Base-by-base conservation (phyloP, 2,797 vertebrate species). In the Alfaro cultratus region DNA sequence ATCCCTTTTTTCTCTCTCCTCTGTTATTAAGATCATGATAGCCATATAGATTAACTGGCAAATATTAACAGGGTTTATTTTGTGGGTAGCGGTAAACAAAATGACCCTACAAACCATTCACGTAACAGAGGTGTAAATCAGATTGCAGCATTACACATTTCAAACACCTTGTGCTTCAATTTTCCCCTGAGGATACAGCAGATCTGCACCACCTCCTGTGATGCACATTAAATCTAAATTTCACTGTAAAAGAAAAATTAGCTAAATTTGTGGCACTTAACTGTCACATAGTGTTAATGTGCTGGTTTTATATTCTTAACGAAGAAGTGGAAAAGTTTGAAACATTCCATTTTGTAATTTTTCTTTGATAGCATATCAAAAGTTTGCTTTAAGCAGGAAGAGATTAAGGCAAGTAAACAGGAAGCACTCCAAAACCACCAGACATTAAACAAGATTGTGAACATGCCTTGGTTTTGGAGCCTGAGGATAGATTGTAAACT, bases 81-180 rank as follows among this genome's bases (percentile, higher is more conserved):
- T 79, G 39, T 53, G 90, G 88, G 89, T 89, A 84, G 80, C 88
- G 91, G 82, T 10, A 80, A 74, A 86, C 77, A 89, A 84, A 89
- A 86, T 43, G 57, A 83, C 80, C 85, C 81, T 78, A 83, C 78
- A 80, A 76, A 80, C 77, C 9, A 3, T 85, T 92, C 89, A 84
- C 86, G 80, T 74, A 89, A 88, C 88, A 84, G 87, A 86, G 8
- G 36, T 53, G 46, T 15, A 89, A 80, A 76, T 84, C 78, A 80
- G 79, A 76, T 85, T 81, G 75, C 85, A 79, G 77, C 82, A 86
- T 87, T 87, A 80, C 74, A 86, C 87, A 91, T 93, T 85, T 92
- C 83, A 92, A 93, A 92, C 85, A 92, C 85, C 87, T 85, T 72
- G 83, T 82, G 80, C 82, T 87, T 80, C 80, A 83, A 81, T 86